A percentile compares a stretch with the other conserved stretches of the same genome.
These are phyloP conservation scores for Ophiothrix spiculata DNA, from an alignment of 35 echinoderm and acorn worm genomes.

Conservation along the genomic window DNA sequence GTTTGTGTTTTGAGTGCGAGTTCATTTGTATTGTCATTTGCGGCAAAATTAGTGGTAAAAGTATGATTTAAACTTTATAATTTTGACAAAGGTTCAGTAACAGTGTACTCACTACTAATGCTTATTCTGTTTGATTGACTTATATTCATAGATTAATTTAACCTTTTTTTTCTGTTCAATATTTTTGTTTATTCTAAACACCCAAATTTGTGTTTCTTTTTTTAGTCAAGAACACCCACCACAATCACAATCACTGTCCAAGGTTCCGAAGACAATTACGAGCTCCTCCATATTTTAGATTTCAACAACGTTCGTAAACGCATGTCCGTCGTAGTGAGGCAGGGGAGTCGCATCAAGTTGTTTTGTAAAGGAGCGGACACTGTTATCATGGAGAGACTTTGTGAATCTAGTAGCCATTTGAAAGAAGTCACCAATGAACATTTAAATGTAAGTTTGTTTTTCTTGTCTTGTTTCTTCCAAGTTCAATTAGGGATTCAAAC, in stretches of 20 bases:
- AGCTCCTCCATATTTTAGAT: slow-evolving; percentile 91
- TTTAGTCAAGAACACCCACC: slow-evolving; percentile 90
- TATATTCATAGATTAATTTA: too few species aligned
- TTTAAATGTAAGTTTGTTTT: slow-evolving; percentile 85
- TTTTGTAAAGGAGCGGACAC: slow-evolving; percentile 96
- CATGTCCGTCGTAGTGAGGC: slow-evolving; percentile 90
- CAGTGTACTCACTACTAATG: not conserved
- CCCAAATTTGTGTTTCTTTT: too few species aligned
- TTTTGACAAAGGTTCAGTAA: not conserved
- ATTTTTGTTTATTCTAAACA: too few species aligned
- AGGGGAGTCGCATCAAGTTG: slow-evolving; percentile 73
- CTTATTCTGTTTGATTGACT: not conserved
- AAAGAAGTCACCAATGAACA: slow-evolving; percentile 82
- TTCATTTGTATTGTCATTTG: too few species aligned
- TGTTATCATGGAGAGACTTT: slow-evolving; percentile 76
- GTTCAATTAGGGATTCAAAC: too few species aligned
- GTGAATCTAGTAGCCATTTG: slow-evolving; percentile 44
- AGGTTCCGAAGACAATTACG: slow-evolving; percentile 74
- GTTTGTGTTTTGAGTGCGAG: too few species aligned
- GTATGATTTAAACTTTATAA: not conserved
- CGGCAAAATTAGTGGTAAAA: too few species aligned
- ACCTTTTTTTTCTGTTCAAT: too few species aligned
- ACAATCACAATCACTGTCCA: slow-evolving; percentile 79
- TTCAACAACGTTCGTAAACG: slow-evolving; percentile 98
- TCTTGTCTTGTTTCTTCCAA: not conserved